Base-by-base conservation (phyloP, 2,113 vertebrate species). In the Aphyosemion australe region DNA sequence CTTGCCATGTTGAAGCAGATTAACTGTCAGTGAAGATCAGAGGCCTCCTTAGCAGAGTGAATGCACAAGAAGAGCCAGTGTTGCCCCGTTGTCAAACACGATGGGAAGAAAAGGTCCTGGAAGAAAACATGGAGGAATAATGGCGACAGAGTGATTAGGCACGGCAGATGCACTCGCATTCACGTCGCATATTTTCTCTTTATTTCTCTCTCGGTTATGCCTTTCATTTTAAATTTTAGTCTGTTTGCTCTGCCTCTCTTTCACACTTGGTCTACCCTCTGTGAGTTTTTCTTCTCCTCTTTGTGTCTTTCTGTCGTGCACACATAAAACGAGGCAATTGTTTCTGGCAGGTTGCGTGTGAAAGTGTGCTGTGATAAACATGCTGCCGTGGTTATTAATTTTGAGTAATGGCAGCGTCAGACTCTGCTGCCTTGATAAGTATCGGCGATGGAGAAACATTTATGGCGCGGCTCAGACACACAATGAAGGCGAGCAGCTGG, bases 261-360 rank as follows among this genome's bases (percentile, higher is more conserved):
- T 70, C 73, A 73, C 79, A 72, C 79, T 72, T 60, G 62, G 54
- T 66, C 50, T 79, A 34, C 71, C 54, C 69, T 65, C 59, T 63
- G 47, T 43, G 47, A 55, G 8, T 2, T 14, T 18, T 61, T 58
- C 42, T 37, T 57, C 57, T 63, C 65, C 59, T 69, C 61, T 46
- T 14, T 26, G 21, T 15, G 43, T 18, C 59, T 68, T 18, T 45
- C 57, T 72, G 57, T 68, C 82, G 58, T 50, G 20, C 73, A 65
- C 78, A 47, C 68, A 79, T 74, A 82, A 60, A 71, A 58, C 0
- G 65, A 74, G 78, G 79, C 92, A 87, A 95, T 96, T 94, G 94
- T 93, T 92, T 93, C 92, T 95, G 94, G 94, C 94, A 94, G 92
- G 92, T 88, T 91, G 90, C 67, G 79, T 90, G 83, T 91, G 89